Evolutionary conservation across 37 sponge, comb jelly and placozoan genomes (phyloP).

Genomic region (Agelas oroides): DNA sequence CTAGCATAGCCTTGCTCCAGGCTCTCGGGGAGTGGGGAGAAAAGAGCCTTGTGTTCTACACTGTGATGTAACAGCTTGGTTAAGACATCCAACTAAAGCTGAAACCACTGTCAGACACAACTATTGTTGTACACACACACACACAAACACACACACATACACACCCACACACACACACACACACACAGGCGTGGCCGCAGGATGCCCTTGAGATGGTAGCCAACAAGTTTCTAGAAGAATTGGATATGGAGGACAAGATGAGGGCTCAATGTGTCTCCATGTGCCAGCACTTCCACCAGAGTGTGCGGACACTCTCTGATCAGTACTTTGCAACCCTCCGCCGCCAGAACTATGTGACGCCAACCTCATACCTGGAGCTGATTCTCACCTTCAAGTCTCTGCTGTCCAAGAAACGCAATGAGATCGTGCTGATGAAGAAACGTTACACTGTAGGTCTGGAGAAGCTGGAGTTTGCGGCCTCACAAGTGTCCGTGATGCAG

Average conservation of each 20-base stretch:
- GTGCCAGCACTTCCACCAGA: constrained; percentile 96
- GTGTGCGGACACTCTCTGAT: constrained; percentile 52
- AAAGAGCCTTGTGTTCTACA: too few species aligned
- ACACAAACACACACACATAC: neutral
- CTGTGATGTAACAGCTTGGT: too few species aligned
- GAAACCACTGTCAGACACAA: neutral
- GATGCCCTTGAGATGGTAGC: constrained; percentile 99
- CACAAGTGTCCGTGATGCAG: constrained; percentile 97
- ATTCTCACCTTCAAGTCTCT: constrained; percentile 95
- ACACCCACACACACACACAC: neutral
- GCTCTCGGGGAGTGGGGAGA: too few species aligned
- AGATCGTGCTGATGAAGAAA: constrained; percentile 76
- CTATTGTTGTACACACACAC: neutral
- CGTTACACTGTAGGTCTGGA: constrained; percentile 92
- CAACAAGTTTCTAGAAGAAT: constrained; percentile 97
- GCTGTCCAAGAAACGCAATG: constrained; percentile 73
- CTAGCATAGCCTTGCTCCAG: too few species aligned
- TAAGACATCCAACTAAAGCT: too few species aligned
- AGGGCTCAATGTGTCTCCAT: constrained; percentile 84
- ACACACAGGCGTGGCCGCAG: constrained; percentile 88
- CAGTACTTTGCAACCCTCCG: constrained; percentile 82
- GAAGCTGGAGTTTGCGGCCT: constrained; percentile 97
- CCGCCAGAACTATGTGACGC: constrained; percentile 98
- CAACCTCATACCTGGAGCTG: constrained; percentile 97
- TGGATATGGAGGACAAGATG: constrained; percentile 84